Evolutionary conservation across 2,797 vertebrate species (phyloP).

Genomic region (Oreochromis mossambicus): DNA sequence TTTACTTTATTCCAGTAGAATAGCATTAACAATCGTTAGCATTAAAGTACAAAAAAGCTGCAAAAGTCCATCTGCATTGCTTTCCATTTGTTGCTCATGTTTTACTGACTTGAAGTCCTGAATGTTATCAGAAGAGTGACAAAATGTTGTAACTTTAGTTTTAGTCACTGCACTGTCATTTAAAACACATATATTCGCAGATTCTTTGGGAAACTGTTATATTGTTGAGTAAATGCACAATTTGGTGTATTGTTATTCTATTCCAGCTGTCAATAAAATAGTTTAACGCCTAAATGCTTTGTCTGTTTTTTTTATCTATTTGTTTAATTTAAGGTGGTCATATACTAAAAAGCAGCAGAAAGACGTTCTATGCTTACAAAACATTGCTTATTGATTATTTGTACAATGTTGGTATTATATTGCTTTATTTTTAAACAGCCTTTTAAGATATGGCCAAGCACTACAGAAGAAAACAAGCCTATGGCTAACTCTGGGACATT

Average conservation of each 20-base stretch:
- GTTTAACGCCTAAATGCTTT: constrained; percentile 37
- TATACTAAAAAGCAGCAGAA: not conserved
- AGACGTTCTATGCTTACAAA: not conserved
- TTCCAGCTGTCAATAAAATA: constrained; percentile 76
- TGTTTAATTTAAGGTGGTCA: not conserved
- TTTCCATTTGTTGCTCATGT: constrained; percentile 14
- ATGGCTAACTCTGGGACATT: not conserved
- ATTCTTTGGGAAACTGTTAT: constrained; percentile 62
- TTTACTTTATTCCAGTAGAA: not conserved
- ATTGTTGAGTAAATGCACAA: constrained; percentile 74
- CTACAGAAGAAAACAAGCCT: not conserved
- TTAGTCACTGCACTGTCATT: constrained; percentile 26
- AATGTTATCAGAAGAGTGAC: constrained; percentile 13
- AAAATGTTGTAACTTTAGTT: constrained; percentile 17
- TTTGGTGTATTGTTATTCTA: constrained; percentile 74
- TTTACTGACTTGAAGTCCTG: constrained; percentile 15
- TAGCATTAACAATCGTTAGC: not conserved
- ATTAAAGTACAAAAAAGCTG: not conserved
- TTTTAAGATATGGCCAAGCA: not conserved
- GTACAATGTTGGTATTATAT: not conserved
- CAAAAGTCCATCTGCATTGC: not conserved
- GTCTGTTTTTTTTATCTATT: not conserved
- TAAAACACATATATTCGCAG: constrained; percentile 45
- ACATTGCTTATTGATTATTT: not conserved
- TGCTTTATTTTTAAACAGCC: not conserved